Conservation (phyloP, 1,140 invertebrate genomes). For the Heliconius congener region DNA sequence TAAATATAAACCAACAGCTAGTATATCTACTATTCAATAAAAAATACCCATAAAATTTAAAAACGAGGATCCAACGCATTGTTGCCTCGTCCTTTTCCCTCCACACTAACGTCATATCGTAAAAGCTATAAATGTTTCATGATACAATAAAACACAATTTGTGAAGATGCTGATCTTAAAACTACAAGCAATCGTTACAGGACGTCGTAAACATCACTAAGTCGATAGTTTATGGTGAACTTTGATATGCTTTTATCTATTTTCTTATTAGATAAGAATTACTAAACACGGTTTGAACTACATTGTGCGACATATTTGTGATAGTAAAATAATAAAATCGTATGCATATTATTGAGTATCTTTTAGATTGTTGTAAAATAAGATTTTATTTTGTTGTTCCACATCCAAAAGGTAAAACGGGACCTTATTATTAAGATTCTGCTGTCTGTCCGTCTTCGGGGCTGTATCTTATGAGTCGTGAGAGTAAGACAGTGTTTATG, state of each 20-base stretch:
- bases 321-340: slow-evolving; percentile 33
- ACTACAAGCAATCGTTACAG: slow-evolving; percentile 68
- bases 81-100: slow-evolving; percentile 22
- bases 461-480: too few relatives aligned
- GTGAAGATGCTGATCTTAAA: slow-evolving; percentile 67
- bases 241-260: slow-evolving; percentile 54
- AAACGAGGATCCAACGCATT: slow-evolving; percentile 29
- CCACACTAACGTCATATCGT: slow-evolving; percentile 32
- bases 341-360: slow-evolving; percentile 36
- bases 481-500: too few relatives aligned
- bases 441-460: too few relatives aligned
- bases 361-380: not conserved
- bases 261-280: slow-evolving; percentile 39
- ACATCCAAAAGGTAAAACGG: too few relatives aligned
- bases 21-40: too few relatives aligned
- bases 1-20: too few relatives aligned
- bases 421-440: too few relatives aligned
- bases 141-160: slow-evolving; percentile 73
- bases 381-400: not conserved
- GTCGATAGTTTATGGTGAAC: slow-evolving; percentile 62
- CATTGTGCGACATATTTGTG: not conserved
- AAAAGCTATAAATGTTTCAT: slow-evolving; percentile 64
- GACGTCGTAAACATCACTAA: slow-evolving; percentile 60
- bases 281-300: not conserved
- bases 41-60: not conserved